Conservation (phyloP, 2,797 vertebrate species). For the Argyrosomus regius region DNA sequence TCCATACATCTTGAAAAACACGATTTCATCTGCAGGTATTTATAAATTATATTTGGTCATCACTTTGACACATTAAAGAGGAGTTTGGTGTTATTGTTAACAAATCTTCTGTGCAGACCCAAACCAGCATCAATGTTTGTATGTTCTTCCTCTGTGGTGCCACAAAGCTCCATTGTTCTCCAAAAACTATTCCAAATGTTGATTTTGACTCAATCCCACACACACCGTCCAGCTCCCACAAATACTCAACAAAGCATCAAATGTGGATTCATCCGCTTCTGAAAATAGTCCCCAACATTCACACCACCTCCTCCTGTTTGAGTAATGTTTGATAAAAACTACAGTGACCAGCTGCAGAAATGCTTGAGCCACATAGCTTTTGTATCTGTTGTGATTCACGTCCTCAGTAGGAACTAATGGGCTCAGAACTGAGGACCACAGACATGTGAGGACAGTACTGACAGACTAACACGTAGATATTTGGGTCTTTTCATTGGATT, state of each 20-base stretch:
- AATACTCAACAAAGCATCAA: no score
- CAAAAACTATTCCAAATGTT: neutral
- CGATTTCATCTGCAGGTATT: no score
- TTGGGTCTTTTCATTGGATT: neutral
- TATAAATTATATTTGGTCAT: no score
- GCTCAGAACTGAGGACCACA: neutral
- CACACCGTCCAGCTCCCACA: neutral
- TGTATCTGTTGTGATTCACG: neutral
- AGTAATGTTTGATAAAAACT: no score
- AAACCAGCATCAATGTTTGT: neutral
- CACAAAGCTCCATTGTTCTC: neutral
- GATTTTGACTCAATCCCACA: neutral
- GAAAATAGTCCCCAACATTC: neutral
- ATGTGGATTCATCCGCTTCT: neutral
- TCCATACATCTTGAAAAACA: no score
- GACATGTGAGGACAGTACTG: no score
- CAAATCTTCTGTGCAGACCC: no score
- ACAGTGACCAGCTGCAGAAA: no score
- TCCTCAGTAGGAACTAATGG: neutral
- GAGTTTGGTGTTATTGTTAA: no score
- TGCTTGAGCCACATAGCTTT: no score
- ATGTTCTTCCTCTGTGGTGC: neutral
- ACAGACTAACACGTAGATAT: neutral
- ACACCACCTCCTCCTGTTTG: neutral
- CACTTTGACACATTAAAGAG: no score